Percentiles rank a stretch among this genome's conserved stretches.
Evolutionary conservation across 1,140 invertebrate species (phyloP).

Genomic region (Eumeta japonica): DNA sequence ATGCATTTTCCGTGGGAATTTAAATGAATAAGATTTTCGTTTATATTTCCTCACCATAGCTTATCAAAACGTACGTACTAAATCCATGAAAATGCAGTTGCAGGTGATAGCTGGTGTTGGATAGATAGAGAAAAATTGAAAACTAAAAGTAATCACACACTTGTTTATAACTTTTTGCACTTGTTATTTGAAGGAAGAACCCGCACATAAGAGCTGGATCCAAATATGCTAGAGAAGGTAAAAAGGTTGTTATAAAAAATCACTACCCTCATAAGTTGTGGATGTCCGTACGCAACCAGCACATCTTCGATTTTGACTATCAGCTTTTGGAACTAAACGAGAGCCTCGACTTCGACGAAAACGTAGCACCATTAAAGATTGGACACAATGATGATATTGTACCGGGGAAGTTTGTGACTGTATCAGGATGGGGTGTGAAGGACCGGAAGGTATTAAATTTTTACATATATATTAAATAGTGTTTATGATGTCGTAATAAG

Average conservation of each 20-base stretch:
- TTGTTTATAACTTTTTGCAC: too few relatives aligned
- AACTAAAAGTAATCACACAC: too few relatives aligned
- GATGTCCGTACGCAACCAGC: slow-evolving; percentile 29
- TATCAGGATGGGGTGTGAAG: slow-evolving; percentile 50
- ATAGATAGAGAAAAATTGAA: too few relatives aligned
- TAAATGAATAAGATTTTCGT: too few relatives aligned
- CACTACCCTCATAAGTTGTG: slow-evolving; percentile 33
- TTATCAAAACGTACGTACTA: too few relatives aligned
- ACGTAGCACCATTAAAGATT: slow-evolving; percentile 35
- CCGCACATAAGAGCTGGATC: slow-evolving; percentile 34
- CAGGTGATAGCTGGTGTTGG: too few relatives aligned
- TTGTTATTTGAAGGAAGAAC: slow-evolving; percentile 31
- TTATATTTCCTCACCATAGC: too few relatives aligned
- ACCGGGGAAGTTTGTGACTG: slow-evolving; percentile 37
- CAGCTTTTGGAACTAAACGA: slow-evolving; percentile 33
- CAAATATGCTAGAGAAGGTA: slow-evolving; percentile 34
- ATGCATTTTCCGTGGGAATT: too few relatives aligned
- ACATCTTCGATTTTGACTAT: slow-evolving; percentile 44
- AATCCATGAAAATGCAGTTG: too few relatives aligned
- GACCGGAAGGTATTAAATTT: too few relatives aligned
- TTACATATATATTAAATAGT: too few relatives aligned
- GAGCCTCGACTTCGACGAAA: slow-evolving; percentile 27
- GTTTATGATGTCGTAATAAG: too few relatives aligned
- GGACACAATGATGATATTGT: slow-evolving; percentile 42
- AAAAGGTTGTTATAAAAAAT: slow-evolving; percentile 18